These are phyloP conservation scores for Drosophila aldrichi DNA, from an alignment of 2,888 invertebrate species.

Conservation along the genomic window DNA sequence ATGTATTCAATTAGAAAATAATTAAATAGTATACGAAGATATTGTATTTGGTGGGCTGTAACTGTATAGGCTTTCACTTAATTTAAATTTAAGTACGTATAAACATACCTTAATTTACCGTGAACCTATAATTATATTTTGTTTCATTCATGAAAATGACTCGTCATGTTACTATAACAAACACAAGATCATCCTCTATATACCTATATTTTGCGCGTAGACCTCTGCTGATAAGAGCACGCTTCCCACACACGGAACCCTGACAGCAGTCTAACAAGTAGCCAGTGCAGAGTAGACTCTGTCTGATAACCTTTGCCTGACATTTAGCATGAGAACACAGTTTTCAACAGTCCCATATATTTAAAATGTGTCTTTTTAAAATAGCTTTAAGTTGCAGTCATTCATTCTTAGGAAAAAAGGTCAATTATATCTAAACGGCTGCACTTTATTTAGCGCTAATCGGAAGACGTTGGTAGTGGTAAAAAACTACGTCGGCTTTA, in stretches of 20 bases:
- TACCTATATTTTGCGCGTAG: slow-evolving; percentile 26
- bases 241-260: slow-evolving; percentile 74
- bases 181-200: slow-evolving; percentile 50
- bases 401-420: slow-evolving; percentile 62
- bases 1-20: background rate
- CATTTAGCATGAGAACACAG: slow-evolving; percentile 57
- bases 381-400: slow-evolving; percentile 43
- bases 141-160: slow-evolving; percentile 71
- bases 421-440: slow-evolving; percentile 45
- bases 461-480: background rate
- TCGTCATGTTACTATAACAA: slow-evolving; percentile 67
- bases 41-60: background rate
- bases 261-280: slow-evolving; percentile 48
- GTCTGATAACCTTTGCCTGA: slow-evolving; percentile 69
- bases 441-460: slow-evolving; percentile 25
- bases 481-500: slow-evolving; percentile 12
- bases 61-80: background rate
- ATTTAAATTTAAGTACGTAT: background rate
- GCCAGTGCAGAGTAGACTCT: slow-evolving; percentile 49
- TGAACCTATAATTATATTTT: slow-evolving; percentile 13
- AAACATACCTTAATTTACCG: background rate
- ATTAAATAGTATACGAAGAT: background rate
- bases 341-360: slow-evolving; percentile 59
- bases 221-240: slow-evolving; percentile 56
- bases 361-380: slow-evolving; percentile 57